Conservation (phyloP, 2,888 invertebrate species). For the Rhabditophanes sp. region DNA sequence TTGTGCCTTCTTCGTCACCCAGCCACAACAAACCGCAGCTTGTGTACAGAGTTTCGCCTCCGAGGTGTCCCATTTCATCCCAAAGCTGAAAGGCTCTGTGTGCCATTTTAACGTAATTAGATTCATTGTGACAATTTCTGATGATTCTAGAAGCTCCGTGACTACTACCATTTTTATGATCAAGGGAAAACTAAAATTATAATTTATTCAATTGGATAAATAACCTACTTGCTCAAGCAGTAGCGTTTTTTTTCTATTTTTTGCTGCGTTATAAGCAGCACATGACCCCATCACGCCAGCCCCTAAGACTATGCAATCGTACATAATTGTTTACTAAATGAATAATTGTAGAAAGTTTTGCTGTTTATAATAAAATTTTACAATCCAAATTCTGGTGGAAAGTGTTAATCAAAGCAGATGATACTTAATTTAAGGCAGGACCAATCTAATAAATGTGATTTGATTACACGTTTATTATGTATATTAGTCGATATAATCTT, state of each 20-base stretch:
- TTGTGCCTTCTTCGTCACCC: conserved; percentile 7
- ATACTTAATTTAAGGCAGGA: too few relatives aligned
- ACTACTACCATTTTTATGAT: conserved; percentile 33
- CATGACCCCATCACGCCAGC: conserved; percentile 36
- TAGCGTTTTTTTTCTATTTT: conserved; percentile 27
- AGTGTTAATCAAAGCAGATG: too few relatives aligned
- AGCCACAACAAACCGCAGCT: conserved; percentile 20
- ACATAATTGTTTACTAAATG: too few relatives aligned
- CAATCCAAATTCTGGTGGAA: too few relatives aligned
- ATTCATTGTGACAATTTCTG: conserved; percentile 21
- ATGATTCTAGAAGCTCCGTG: conserved; percentile 38
- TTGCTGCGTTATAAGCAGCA: conserved; percentile 33
- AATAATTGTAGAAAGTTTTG: too few relatives aligned
- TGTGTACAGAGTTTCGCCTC: conserved; percentile 8
- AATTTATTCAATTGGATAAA: not conserved
- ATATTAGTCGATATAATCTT: too few relatives aligned
- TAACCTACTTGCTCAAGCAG: conserved; percentile 35
- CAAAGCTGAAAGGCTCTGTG: conserved; percentile 14
- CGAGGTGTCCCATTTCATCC: conserved; percentile 8
- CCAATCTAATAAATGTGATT: too few relatives aligned
- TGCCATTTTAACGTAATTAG: conserved; percentile 21
- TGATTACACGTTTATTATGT: too few relatives aligned
- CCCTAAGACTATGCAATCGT: conserved; percentile 32
- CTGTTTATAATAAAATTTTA: too few relatives aligned
- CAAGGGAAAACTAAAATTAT: conserved; percentile 17